Conservation (phyloP, 2,888 invertebrate species). For the Lycophotia porphyrea region DNA sequence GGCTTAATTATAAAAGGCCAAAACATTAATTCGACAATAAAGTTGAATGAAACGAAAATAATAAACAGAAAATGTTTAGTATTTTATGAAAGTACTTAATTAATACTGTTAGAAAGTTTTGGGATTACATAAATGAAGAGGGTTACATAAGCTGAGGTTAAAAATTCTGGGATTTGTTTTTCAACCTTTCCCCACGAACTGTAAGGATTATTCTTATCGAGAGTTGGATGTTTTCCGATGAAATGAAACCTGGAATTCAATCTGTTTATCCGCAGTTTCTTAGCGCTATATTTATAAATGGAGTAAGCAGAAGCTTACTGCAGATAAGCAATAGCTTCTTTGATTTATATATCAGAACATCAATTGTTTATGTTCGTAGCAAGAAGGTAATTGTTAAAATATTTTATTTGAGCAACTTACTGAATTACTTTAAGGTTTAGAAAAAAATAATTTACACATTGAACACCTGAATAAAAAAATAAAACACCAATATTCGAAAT, state of each 20-base stretch:
- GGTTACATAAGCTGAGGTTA: neutral
- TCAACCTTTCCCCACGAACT: neutral
- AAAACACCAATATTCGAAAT: neutral
- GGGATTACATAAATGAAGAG: slow-evolving; percentile 24
- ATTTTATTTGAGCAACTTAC: neutral
- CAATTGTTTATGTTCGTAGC: neutral
- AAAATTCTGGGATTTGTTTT: slow-evolving; percentile 1
- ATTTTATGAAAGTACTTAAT: slow-evolving; percentile 31
- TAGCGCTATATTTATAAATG: neutral
- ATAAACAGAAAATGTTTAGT: slow-evolving; percentile 34
- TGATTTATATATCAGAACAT: neutral
- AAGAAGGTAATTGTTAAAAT: neutral
- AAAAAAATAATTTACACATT: neutral
- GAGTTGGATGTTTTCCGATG: neutral
- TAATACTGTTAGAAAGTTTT: slow-evolving; percentile 30
- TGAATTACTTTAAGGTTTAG: neutral
- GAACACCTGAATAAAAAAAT: neutral
- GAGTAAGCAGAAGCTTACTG: neutral
- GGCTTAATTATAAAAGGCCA: slow-evolving; percentile 24
- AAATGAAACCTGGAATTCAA: neutral
- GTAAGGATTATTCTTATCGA: neutral
- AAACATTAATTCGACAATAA: slow-evolving; percentile 26
- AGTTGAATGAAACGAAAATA: slow-evolving; percentile 39
- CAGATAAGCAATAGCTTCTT: neutral
- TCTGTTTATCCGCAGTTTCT: slow-evolving; percentile 4